Base-by-base conservation (phyloP, 2,797 vertebrate species). In the Ambastaia sidthimunki region DNA sequence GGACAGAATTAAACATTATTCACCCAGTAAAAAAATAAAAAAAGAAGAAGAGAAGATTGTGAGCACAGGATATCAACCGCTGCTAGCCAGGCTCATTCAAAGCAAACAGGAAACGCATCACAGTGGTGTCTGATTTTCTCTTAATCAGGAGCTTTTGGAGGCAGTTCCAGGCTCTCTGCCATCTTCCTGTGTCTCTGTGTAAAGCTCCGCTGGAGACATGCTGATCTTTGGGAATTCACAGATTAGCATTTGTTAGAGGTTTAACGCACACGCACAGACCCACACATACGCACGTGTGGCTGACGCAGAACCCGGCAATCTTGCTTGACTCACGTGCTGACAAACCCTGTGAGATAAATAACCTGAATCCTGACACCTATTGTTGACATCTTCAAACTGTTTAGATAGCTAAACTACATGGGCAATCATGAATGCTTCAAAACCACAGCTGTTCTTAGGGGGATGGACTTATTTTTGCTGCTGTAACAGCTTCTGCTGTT, bases 181-280 rank as follows among this genome's bases (percentile, higher is more conserved):
- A 89, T 87, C 86, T 86, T 82, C 86, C 84, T 89, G 84, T 77
- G 85, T 88, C 87, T 89, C 79, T 87, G 87, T 89, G 86, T 87
- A 65, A 68, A 80, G 85, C 87, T 90, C 89, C 88, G 87, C 79
- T 85, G 86, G 87, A 90, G 85, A 89, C 81, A 68, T 84, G 85
- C 91, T 92, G 90, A 93, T 92, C 90, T 91, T 84, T 82, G 86
- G 85, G 85, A 91, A 91, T 92, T 91, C 89, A 91, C 90, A 92
- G 91, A 92, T 92, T 91, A 89, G 86, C 90, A 89, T 88, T 92
- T 93, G 84, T 87, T 87, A 89, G 86, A 88, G 89, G 85, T 91
- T 91, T 87, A 85, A 62, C 25, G 28, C 11, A 34, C 50, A 21
- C 62, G 7, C 66, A 57, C 50, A 47, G 1, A 66, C 74, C 3